These are phyloP conservation scores for Iguana delicatissima DNA, from an alignment of 2,797 vertebrate species.

Conservation along the genomic window DNA sequence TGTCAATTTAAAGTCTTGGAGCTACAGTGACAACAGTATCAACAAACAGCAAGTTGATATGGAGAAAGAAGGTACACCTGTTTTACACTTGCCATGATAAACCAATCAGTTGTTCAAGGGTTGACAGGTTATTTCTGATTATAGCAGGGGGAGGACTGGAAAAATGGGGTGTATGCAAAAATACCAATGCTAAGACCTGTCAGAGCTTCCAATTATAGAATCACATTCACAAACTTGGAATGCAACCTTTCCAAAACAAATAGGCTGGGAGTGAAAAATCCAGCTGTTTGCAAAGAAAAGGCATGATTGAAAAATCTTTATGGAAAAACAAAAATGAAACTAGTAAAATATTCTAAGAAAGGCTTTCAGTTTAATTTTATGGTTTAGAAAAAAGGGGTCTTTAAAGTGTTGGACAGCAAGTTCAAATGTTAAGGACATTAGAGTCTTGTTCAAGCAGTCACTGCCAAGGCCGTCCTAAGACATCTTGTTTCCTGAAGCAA, in stretches of 20 bases:
- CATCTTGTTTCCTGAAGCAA: not conserved
- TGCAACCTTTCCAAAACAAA: conserved; percentile 27
- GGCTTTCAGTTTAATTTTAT: not conserved
- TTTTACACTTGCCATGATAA: conserved; percentile 6
- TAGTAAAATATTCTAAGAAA: not conserved
- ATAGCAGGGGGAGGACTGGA: not conserved
- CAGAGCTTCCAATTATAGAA: conserved; percentile 33
- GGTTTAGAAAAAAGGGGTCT: not conserved
- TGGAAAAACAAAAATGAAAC: not conserved
- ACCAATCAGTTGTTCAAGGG: conserved; percentile 13
- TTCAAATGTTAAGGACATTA: not conserved
- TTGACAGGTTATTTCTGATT: conserved; percentile 38
- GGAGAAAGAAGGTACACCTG: conserved; percentile 37
- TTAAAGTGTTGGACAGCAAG: not conserved
- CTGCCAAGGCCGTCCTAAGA: not conserved
- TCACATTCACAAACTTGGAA: conserved; percentile 16
- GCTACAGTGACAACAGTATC: conserved; percentile 30
- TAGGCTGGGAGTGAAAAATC: conserved; percentile 17
- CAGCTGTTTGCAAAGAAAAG: not conserved
- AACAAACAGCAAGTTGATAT: conserved; percentile 40
- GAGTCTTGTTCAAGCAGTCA: not conserved
- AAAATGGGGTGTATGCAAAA: not conserved
- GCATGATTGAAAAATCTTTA: not conserved
- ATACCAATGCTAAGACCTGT: conserved; percentile 27
- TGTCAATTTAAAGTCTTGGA: conserved; percentile 35